A percentile compares a stretch with the other conserved stretches of the same genome.
These are phyloP conservation scores for Struthio camelus DNA, from an alignment of 2,113 vertebrate species.

Conservation along the genomic window DNA sequence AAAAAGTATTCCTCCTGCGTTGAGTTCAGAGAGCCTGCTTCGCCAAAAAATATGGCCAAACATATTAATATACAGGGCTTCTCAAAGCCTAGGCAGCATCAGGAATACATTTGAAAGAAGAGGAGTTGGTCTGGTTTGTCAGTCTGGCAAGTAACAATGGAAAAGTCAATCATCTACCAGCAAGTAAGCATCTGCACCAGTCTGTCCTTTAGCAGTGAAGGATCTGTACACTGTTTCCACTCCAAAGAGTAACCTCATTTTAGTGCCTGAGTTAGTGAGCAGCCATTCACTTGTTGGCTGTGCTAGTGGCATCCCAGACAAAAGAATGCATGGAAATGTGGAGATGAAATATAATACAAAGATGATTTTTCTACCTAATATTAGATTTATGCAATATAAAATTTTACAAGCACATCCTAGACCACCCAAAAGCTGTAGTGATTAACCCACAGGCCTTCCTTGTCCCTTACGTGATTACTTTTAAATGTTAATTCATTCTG, in stretches of 20 bases:
- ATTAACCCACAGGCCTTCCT: not conserved
- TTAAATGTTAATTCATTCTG: not conserved
- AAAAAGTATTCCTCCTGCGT: constrained; percentile 21
- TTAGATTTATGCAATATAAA: constrained; percentile 11
- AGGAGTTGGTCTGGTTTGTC: constrained; percentile 31
- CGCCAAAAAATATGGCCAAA: constrained; percentile 60
- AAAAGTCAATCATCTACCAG: constrained; percentile 20
- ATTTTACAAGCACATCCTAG: not conserved
- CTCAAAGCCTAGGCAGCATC: constrained; percentile 1
- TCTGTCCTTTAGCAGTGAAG: not conserved
- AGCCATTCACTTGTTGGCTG: not conserved
- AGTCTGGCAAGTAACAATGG: constrained; percentile 16
- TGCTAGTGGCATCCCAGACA: not conserved
- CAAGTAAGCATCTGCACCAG: not conserved
- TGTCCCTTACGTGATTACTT: not conserved
- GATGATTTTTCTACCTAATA: constrained; percentile 13
- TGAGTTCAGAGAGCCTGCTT: constrained; percentile 49
- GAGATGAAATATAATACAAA: constrained; percentile 2
- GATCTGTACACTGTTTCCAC: not conserved
- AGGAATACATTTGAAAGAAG: constrained; percentile 45
- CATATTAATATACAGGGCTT: constrained; percentile 10
- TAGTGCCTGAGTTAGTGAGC: not conserved
- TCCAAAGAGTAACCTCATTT: not conserved
- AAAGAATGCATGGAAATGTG: not conserved
- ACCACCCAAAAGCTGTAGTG: constrained; percentile 42